Evolutionary conservation across 2,888 invertebrate species (phyloP).

Genomic region (Limenitis camilla): DNA sequence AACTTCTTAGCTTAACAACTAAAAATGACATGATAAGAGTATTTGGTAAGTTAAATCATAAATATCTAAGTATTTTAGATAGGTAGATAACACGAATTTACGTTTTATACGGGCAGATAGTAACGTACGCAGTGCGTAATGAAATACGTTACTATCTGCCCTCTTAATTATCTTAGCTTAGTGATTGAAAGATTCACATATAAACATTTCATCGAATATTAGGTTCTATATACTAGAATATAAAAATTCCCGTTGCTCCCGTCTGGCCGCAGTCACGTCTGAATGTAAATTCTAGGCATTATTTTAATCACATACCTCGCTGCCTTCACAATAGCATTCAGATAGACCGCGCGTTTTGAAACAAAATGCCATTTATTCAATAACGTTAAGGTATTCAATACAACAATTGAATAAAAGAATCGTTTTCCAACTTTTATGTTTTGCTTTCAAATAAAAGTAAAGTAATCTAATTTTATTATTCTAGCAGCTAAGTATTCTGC

Average conservation of each 20-base stretch:
- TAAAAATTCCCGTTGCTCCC: constrained; percentile 16
- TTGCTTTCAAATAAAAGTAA: no score
- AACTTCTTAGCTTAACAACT: no score
- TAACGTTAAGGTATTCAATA: not conserved
- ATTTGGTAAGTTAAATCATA: not conserved
- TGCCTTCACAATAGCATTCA: constrained; percentile 12
- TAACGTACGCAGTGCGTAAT: no score
- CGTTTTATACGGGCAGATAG: no score
- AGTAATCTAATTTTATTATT: no score
- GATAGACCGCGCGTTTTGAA: constrained; percentile 10
- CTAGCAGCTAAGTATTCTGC: no score
- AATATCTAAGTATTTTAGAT: not conserved
- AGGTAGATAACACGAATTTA: no score
- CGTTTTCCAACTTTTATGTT: no score
- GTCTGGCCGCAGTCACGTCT: constrained; percentile 14
- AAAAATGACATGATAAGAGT: no score
- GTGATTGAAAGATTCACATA: not conserved
- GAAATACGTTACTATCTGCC: no score
- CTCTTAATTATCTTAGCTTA: no score
- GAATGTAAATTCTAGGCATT: constrained; percentile 24
- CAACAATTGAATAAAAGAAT: not conserved
- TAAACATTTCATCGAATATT: not conserved
- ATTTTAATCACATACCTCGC: constrained; percentile 23
- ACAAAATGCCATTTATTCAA: constrained; percentile 15
- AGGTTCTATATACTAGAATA: not conserved